A percentile compares a stretch with the other conserved stretches of the same genome.
Conservation (phyloP, 2,113 vertebrate species). For the Tringa solitaria region DNA sequence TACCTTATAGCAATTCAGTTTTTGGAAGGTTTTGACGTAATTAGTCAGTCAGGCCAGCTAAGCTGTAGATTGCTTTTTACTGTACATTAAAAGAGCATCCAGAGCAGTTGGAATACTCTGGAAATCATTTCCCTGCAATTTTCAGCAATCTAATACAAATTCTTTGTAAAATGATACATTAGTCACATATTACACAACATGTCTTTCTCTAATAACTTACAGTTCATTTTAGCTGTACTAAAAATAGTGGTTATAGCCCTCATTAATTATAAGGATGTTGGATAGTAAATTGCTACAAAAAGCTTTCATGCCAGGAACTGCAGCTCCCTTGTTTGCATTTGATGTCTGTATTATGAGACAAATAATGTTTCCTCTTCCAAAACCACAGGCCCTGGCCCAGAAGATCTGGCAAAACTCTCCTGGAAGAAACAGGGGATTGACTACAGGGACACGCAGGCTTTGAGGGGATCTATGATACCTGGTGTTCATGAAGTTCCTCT, state of each 20-base stretch:
- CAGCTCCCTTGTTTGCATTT: slow-evolving; percentile 55
- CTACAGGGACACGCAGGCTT: neutral
- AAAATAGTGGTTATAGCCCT: slow-evolving; percentile 38
- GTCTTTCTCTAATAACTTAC: slow-evolving; percentile 16
- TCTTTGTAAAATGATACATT: slow-evolving; percentile 34
- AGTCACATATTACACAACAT: slow-evolving; percentile 39
- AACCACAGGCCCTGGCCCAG: slow-evolving; percentile 16
- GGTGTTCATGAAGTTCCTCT: neutral
- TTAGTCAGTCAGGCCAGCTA: neutral
- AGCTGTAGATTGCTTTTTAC: neutral
- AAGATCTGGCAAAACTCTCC: slow-evolving; percentile 21
- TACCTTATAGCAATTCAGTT: neutral
- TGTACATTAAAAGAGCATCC: neutral
- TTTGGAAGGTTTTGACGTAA: neutral
- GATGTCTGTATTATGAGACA: slow-evolving; percentile 44
- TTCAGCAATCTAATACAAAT: slow-evolving; percentile 34
- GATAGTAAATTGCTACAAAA: slow-evolving; percentile 30
- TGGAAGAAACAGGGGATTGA: neutral
- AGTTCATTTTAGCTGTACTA: slow-evolving; percentile 32
- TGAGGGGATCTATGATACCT: neutral
- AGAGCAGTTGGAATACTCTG: slow-evolving; percentile 2
- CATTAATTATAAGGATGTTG: slow-evolving; percentile 45
- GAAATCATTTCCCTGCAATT: slow-evolving; percentile 4
- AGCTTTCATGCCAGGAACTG: slow-evolving; percentile 48
- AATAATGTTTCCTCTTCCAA: slow-evolving; percentile 45